Evolutionary conservation across 2,113 vertebrate species (phyloP), one percentile per base, ranked within the genome.

Genomic region (Nesogale talazaci): DNA sequence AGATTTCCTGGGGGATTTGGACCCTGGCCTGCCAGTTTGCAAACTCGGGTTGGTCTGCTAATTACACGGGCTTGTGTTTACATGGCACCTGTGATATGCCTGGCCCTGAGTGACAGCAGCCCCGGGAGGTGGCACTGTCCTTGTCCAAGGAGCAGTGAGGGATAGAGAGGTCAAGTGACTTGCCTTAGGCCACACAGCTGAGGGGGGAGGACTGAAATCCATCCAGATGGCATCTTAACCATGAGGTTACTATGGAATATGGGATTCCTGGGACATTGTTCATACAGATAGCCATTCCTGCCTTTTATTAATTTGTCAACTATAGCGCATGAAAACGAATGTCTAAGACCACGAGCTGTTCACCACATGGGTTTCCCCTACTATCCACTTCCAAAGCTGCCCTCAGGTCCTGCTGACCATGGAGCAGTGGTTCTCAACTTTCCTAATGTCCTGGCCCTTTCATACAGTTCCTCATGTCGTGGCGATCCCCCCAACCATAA

Each of bases 1-100:
- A 95, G 90, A 95, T 76, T 94, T 89, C 74, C 81, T 90, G 84
- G 89, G 74, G 89, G 72, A 83, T 88, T 76, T 93, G 94, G 94
- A 86, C 88, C 67, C 69, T 67, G 34, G 94, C 86, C 88, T 83
- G 89, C 80, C 94, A 92, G 94, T 92, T 86, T 93, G 84, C 91
- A 93, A 93, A 95, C 94, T 89, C 42, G 1, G 91, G 46, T 72
- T 79, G 65, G 83, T 46, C 89, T 94, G 89, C 90, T 92, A 95
- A 96, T 94, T 84, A 70, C 10, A 57, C 1, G 36, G 46, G 57
- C 27, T 75, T 19, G 12, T 29, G 25, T n/a, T 63, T 23, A 22
- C 2, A 56, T 22, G 0, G 31, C 0, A 29, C 72, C 61, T 40
- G 23, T 3, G 12, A 19, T 1, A 15, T 56, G 40, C 38, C 17